These are phyloP conservation scores for Drosophila sp. DNA, from an alignment of 1,140 invertebrate species.

Conservation along the genomic window DNA sequence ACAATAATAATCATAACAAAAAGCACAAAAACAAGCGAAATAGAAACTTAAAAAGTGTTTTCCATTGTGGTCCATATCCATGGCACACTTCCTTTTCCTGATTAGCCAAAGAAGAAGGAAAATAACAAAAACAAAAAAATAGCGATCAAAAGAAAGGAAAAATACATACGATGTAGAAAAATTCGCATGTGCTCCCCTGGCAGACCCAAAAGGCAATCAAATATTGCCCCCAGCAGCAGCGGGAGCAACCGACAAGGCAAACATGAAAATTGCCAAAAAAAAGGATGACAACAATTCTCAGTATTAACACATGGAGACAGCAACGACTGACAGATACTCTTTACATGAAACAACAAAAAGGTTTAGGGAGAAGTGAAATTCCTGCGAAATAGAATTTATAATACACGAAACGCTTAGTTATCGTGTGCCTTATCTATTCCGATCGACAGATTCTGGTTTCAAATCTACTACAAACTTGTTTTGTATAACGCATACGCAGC, in stretches of 20 bases:
- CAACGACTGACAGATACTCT: conserved; percentile 16
- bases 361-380: too few relatives aligned
- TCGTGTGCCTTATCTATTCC: too few relatives aligned
- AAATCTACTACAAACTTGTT: too few relatives aligned
- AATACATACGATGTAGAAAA: conserved; percentile 15
- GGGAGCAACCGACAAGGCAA: conserved; percentile 16
- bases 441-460: too few relatives aligned
- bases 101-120: conserved; percentile 2
- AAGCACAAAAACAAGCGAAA: neutral
- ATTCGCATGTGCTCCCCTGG: conserved; percentile 36
- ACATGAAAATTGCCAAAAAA: conserved; percentile 49
- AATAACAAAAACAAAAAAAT: conserved; percentile 20
- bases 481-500: too few relatives aligned
- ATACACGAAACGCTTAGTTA: too few relatives aligned
- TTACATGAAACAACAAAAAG: neutral
- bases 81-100: conserved; percentile 47
- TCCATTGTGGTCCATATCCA: neutral
- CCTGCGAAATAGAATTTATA: too few relatives aligned
- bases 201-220: conserved; percentile 47
- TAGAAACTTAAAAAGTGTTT: conserved; percentile 3
- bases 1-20: neutral
- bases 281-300: conserved; percentile 28
- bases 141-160: conserved; percentile 23
- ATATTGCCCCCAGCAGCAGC: conserved; percentile 21
- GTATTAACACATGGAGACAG: conserved; percentile 4